Evolutionary conservation across 30 jellyfish, hydroid and myxozoan species (phyloP).

Genomic region (Pseudorhiza aurosa): DNA sequence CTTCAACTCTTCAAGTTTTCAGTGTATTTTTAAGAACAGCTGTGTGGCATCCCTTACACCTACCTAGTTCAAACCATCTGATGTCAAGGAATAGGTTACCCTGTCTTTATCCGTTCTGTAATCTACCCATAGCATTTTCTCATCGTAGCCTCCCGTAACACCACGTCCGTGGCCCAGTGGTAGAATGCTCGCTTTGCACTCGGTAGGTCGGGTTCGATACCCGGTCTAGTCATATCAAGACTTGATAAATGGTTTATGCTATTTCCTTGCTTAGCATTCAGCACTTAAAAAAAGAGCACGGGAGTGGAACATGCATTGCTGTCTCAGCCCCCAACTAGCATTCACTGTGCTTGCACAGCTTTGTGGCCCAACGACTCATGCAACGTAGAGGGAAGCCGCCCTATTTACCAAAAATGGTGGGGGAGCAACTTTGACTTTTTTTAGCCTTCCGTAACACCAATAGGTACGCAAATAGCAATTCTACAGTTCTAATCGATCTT

Average conservation of each 20-base stretch:
- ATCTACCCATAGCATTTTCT: slow-evolving; percentile 6
- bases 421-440: slow-evolving; percentile 2
- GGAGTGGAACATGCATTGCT: too few species aligned
- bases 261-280: too few species aligned
- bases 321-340: too few species aligned
- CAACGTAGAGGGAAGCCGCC: neutral
- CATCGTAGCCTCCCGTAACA: neutral
- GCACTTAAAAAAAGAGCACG: too few species aligned
- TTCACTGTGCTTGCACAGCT: too few species aligned
- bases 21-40: neutral
- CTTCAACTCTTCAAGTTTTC: slow-evolving; percentile 7
- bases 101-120: neutral
- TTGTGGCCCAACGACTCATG: neutral
- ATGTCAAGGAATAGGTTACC: slow-evolving; percentile 5
- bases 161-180: too few species aligned
- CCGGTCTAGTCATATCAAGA: too few species aligned
- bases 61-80: neutral
- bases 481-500: neutral
- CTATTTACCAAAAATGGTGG: neutral
- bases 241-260: too few species aligned
- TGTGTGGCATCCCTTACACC: neutral
- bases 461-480: neutral
- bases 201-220: too few species aligned
- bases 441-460: neutral
- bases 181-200: too few species aligned